Conservation (phyloP, 2,113 vertebrate genomes). For the Sakesphorus luctuosus region DNA sequence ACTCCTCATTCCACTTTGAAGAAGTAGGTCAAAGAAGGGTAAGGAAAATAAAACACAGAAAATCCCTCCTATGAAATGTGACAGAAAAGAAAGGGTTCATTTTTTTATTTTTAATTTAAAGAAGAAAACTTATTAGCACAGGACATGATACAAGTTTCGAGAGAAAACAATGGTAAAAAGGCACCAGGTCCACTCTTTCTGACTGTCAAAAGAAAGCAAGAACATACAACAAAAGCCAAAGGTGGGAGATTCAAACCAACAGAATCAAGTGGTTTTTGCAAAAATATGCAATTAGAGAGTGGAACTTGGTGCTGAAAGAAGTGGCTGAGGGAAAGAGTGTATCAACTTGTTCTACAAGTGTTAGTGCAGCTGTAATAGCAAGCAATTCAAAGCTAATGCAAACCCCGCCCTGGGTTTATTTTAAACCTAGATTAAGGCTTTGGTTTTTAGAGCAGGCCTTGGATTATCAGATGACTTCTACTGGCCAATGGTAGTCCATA, state of each 20-base stretch:
- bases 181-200: not conserved
- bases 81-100: not conserved
- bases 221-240: not conserved
- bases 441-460: too few relatives aligned
- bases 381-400: not conserved
- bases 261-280: not conserved
- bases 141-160: not conserved
- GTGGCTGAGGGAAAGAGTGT: not conserved
- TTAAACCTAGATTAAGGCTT: too few relatives aligned
- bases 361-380: not conserved
- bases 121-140: not conserved
- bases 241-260: not conserved
- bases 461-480: too few relatives aligned
- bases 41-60: constrained; percentile 15
- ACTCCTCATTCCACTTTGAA: not conserved
- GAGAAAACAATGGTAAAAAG: not conserved
- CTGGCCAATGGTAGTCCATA: too few relatives aligned
- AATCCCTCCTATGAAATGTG: constrained; percentile 11
- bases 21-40: constrained; percentile 39
- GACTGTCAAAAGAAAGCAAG: not conserved
- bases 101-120: not conserved
- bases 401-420: too few relatives aligned
- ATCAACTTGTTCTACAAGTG: not conserved
- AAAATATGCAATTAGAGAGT: constrained; percentile 26
- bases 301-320: not conserved